Percentiles rank a stretch among this genome's conserved stretches.
Conservation (phyloP, 35 echinoderm and acorn worm genomes). For the Apostichopus californicus region DNA sequence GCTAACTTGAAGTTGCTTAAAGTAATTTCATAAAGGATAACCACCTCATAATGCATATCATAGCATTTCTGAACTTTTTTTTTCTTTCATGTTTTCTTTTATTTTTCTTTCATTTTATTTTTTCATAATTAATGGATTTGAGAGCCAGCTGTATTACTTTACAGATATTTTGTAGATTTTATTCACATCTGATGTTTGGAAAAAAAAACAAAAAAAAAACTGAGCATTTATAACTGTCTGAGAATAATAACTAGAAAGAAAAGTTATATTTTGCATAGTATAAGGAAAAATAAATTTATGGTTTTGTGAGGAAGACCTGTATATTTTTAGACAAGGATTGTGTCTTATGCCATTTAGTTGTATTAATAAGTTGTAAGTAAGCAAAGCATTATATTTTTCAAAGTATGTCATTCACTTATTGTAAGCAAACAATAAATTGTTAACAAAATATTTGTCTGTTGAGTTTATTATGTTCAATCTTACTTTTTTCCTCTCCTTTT, state of each 20-base stretch:
- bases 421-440: slow-evolving; percentile 41
- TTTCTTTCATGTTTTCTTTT: background rate
- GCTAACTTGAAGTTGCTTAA: background rate
- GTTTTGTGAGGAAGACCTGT: slow-evolving; percentile 1
- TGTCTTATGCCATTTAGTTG: slow-evolving; percentile 34
- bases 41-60: background rate
- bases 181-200: background rate
- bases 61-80: background rate
- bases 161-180: background rate
- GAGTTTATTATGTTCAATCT: background rate
- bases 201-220: background rate
- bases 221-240: background rate
- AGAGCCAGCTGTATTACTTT: slow-evolving; percentile 8
- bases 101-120: background rate
- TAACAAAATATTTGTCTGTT: background rate
- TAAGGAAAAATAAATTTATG: slow-evolving; percentile 1
- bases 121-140: background rate
- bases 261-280: slow-evolving; percentile 18
- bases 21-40: background rate
- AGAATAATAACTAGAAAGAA: background rate
- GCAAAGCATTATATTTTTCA: slow-evolving; percentile 47
- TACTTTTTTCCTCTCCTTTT: background rate
- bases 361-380: slow-evolving; percentile 17
- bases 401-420: slow-evolving; percentile 43
- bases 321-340: slow-evolving; percentile 22